phyloP scores from a whole-genome alignment of 2,797 vertebrate genomes.

The Sebastes steindachneri region DNA sequence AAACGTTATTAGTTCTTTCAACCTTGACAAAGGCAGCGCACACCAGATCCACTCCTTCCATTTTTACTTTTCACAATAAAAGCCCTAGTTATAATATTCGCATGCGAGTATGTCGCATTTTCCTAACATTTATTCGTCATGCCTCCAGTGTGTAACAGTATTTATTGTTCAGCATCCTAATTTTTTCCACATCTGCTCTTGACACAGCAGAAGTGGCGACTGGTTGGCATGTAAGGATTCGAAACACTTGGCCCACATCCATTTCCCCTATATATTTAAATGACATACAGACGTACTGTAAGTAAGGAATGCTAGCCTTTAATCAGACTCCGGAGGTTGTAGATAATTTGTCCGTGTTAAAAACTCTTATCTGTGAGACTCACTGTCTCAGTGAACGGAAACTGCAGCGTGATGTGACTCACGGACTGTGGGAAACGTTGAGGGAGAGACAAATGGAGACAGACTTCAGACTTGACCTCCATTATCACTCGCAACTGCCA shows the following conservation, averaged over 20 bases:
- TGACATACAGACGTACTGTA: neutral
- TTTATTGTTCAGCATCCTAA: neutral
- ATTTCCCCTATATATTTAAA: neutral
- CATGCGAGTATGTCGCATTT: too few relatives aligned
- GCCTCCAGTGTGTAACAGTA: too few relatives aligned
- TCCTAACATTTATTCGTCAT: too few relatives aligned
- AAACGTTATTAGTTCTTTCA: too few relatives aligned
- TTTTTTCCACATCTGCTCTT: neutral
- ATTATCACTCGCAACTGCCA: neutral
- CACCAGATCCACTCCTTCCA: too few relatives aligned
- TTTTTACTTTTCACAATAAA: too few relatives aligned
- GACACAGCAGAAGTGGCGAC: neutral
- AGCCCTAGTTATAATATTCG: too few relatives aligned
- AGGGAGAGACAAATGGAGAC: neutral
- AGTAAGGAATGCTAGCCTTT: neutral
- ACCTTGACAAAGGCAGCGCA: too few relatives aligned
- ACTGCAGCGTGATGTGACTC: neutral
- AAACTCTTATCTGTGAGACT: neutral
- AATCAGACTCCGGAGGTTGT: neutral
- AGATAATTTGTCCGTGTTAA: neutral
- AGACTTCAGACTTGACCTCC: conserved; percentile 14
- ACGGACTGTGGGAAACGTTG: neutral
- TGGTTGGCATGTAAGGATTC: neutral
- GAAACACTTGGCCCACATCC: neutral
- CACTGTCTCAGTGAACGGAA: neutral